Evolutionary conservation across 2,888 invertebrate species (phyloP).

Genomic region (Hirtodrosophila confusa): DNA sequence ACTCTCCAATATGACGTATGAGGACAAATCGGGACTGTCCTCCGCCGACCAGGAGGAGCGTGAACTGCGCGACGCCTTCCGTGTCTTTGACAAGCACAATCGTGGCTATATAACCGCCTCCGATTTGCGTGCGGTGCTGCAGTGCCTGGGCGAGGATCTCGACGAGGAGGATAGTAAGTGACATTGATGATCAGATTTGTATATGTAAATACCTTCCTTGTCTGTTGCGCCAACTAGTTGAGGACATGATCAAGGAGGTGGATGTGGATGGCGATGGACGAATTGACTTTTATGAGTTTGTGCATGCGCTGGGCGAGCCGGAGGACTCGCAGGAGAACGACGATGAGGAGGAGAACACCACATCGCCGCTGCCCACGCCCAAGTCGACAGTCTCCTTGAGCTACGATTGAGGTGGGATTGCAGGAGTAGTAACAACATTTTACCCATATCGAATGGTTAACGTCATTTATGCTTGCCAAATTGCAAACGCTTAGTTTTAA

Average conservation of each 20-base stretch:
- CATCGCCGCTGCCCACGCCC: conserved; percentile 83
- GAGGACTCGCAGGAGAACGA: conserved; percentile 91
- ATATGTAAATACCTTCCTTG: no score
- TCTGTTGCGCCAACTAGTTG: conserved; percentile 87
- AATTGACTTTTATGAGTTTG: conserved; percentile 95
- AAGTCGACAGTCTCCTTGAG: conserved; percentile 78
- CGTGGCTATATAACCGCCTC: conserved; percentile 95
- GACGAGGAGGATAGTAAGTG: conserved; percentile 95
- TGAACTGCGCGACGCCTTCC: conserved; percentile 92
- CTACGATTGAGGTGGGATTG: conserved; percentile 64
- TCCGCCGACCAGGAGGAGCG: conserved; percentile 92
- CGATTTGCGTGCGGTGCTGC: conserved; percentile 93
- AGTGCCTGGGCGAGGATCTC: conserved; percentile 94
- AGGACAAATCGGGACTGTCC: conserved; percentile 86
- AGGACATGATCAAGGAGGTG: conserved; percentile 98
- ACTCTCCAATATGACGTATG: conserved; percentile 89
- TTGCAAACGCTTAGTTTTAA: neutral
- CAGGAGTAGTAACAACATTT: neutral
- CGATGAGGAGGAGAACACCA: conserved; percentile 86
- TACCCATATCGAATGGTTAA: conserved; percentile 5
- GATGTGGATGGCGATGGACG: conserved; percentile 97
- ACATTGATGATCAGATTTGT: neutral
- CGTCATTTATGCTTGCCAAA: neutral
- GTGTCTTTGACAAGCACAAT: conserved; percentile 96
- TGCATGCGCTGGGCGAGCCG: conserved; percentile 93